Conservation (phyloP, 2,797 vertebrate genomes). For the Triplophysa yarkandensis region DNA sequence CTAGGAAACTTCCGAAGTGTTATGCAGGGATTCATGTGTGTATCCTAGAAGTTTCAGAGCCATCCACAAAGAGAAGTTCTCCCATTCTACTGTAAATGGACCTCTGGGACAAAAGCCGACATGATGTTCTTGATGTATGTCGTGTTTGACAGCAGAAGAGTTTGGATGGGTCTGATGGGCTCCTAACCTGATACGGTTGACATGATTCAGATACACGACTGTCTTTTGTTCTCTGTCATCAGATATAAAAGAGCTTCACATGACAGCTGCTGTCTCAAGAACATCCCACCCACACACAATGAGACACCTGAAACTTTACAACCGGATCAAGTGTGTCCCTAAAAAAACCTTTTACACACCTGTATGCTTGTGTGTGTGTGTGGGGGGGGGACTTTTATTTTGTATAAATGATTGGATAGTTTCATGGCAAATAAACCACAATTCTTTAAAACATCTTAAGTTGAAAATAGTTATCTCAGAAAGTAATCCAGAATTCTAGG, state of each 20-base stretch:
- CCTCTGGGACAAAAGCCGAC: not conserved
- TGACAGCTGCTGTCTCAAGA: constrained; percentile 26
- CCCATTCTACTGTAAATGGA: not conserved
- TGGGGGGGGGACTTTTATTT: not conserved
- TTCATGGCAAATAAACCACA: no score
- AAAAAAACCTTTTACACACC: constrained; percentile 13
- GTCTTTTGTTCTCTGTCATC: constrained; percentile 20
- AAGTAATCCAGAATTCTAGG: no score
- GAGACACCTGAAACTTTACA: constrained; percentile 36
- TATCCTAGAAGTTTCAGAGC: no score
- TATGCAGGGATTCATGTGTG: no score
- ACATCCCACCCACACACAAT: constrained; percentile 20
- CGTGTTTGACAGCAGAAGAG: constrained; percentile 9
- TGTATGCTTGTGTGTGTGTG: not conserved
- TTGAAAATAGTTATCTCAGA: no score
- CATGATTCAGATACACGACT: constrained; percentile 27
- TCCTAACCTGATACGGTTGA: constrained; percentile 20
- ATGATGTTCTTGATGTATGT: not conserved
- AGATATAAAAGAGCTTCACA: constrained; percentile 30
- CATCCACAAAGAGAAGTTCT: no score
- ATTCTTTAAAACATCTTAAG: no score
- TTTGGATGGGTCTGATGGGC: constrained; percentile 21
- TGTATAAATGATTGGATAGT: not conserved
- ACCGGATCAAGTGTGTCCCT: constrained; percentile 42
- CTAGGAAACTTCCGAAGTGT: no score